Evolutionary conservation across 2,113 vertebrate genomes (phyloP).

Genomic region (Rhynchomys soricoides): DNA sequence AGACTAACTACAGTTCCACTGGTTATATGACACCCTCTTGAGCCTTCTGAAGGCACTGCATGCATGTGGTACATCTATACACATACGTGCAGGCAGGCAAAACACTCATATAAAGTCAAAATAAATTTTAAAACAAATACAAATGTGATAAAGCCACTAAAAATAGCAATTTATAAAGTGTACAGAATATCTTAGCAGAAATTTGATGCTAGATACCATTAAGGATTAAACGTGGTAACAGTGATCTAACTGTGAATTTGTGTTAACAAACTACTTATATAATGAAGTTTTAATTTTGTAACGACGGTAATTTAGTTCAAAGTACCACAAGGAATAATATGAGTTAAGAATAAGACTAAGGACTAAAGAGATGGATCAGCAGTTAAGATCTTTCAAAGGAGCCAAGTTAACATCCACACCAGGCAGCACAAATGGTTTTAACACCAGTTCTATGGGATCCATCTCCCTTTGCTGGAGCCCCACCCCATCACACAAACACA

Average conservation of each 20-base stretch:
- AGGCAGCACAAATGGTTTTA: neutral
- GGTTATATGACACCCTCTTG: neutral
- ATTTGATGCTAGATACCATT: neutral
- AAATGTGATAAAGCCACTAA: neutral
- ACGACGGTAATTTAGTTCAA: neutral
- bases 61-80: neutral
- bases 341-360: neutral
- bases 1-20: neutral
- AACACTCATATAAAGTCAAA: neutral
- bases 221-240: neutral
- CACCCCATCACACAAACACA: neutral
- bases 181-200: neutral
- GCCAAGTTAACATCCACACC: neutral
- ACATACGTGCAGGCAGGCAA: neutral
- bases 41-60: neutral
- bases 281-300: neutral
- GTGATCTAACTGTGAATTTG: neutral
- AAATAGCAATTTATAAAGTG: neutral
- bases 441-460: neutral
- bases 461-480: neutral
- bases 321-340: neutral
- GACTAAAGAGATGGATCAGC: neutral
- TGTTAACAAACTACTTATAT: neutral
- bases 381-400: neutral
- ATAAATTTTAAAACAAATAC: neutral